Conservation (phyloP, 1,140 invertebrate species). For the Ptiloglossa arizonensis region DNA sequence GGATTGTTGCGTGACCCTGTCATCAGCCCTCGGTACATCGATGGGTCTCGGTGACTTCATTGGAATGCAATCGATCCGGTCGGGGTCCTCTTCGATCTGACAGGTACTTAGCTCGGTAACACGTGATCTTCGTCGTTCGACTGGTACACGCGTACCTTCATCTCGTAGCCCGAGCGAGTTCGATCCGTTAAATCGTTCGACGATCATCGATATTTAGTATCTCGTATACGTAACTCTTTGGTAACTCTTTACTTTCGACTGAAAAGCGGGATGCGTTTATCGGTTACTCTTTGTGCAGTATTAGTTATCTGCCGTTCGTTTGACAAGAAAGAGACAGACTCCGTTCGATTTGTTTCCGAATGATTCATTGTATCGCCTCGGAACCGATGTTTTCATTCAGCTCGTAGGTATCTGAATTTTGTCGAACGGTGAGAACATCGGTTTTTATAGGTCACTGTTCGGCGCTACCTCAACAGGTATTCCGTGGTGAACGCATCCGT, state of each 20-base stretch:
- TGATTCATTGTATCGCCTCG: not conserved
- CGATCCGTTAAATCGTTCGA: too few species aligned
- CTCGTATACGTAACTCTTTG: too few species aligned
- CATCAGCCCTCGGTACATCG: slow-evolving; percentile 41
- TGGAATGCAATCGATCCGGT: slow-evolving; percentile 52
- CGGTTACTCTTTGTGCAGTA: too few species aligned
- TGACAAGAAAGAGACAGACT: not conserved
- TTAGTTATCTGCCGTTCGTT: too few species aligned
- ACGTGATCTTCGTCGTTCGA: slow-evolving; percentile 28
- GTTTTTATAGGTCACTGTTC: not conserved
- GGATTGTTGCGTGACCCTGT: slow-evolving; percentile 5
- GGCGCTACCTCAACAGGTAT: not conserved
- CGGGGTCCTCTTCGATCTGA: slow-evolving; percentile 53
- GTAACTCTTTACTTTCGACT: too few species aligned
- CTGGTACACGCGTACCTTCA: too few species aligned
- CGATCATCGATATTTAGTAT: too few species aligned
- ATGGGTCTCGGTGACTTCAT: slow-evolving; percentile 46
- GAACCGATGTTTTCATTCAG: slow-evolving; percentile 23
- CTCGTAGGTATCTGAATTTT: not conserved
- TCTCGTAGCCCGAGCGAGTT: not conserved
- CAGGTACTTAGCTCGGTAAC: slow-evolving; percentile 53
- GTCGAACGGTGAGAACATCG: not conserved
- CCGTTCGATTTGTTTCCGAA: not conserved
- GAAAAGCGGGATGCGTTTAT: too few species aligned
- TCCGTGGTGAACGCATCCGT: not conserved